Evolutionary conservation across 2,888 invertebrate species (phyloP).

Genomic region (Drosophila neoperkinsi): DNA sequence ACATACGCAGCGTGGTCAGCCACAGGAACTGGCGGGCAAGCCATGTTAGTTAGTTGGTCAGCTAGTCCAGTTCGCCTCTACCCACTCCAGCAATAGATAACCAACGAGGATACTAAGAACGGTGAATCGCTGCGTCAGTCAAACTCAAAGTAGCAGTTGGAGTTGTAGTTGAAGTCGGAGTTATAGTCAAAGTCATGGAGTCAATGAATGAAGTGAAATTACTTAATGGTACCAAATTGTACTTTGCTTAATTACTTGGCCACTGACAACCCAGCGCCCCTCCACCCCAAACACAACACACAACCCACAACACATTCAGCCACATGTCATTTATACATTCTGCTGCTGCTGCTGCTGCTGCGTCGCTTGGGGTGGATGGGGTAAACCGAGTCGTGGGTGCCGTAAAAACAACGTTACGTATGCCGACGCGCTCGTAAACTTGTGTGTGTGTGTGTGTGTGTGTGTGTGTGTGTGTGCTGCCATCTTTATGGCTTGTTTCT

Average conservation of each 20-base stretch:
- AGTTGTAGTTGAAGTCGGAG: constrained; percentile 14
- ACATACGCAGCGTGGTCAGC: constrained; percentile 57
- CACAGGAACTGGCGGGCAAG: constrained; percentile 28
- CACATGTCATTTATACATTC: constrained; percentile 61
- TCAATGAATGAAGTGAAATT: constrained; percentile 78
- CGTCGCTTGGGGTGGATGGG: constrained; percentile 1
- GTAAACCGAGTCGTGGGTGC: constrained; percentile 67
- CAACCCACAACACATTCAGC: constrained; percentile 25
- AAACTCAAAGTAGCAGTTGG: background rate
- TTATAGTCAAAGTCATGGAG: constrained; percentile 46
- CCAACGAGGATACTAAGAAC: constrained; percentile 38
- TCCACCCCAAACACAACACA: constrained; percentile 2
- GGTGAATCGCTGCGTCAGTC: constrained; percentile 14
- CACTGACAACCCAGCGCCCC: constrained; percentile 60
- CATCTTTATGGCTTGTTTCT: constrained; percentile 72
- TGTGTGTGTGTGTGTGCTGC: constrained; percentile 25
- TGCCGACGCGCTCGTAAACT: constrained; percentile 67
- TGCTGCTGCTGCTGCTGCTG: constrained; percentile 7
- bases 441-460: constrained; percentile 2
- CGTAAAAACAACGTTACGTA: constrained; percentile 72
- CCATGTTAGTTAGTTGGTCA: constrained; percentile 30
- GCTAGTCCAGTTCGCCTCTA: constrained; percentile 71
- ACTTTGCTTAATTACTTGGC: constrained; percentile 83
- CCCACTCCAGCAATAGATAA: constrained; percentile 73
- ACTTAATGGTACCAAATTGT: constrained; percentile 82